Evolutionary conservation across 37 sponge, comb jelly and placozoan genomes (phyloP).

Genomic region (Bolinopsis microptera): DNA sequence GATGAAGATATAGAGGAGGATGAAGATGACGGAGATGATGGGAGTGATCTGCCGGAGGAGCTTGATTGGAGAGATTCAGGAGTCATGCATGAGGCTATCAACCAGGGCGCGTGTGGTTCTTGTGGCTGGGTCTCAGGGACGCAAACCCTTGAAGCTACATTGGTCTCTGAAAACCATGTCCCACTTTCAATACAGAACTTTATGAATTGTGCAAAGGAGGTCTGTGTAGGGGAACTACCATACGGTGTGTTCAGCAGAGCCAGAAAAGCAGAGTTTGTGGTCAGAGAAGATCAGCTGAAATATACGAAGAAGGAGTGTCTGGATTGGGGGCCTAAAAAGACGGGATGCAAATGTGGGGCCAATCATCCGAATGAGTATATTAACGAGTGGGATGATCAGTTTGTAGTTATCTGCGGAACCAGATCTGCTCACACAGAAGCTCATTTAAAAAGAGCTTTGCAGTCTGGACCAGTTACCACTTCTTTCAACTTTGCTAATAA

Average conservation of each 20-base stretch:
- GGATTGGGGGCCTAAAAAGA: background rate
- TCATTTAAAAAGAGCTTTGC: background rate
- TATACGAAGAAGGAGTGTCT: constrained; percentile 17
- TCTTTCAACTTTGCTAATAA: background rate
- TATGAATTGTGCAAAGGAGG: background rate
- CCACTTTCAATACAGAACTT: constrained; percentile 48
- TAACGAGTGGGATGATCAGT: constrained; percentile 30
- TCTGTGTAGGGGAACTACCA: background rate
- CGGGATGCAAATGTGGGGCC: background rate
- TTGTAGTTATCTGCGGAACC: background rate
- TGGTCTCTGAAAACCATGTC: constrained; percentile 33
- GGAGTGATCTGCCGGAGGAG: background rate
- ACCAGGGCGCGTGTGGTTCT: constrained; percentile 20
- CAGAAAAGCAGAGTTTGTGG: background rate
- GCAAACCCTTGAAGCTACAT: background rate
- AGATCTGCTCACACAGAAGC: background rate
- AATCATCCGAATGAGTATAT: background rate
- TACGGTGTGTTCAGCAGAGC: too few relatives aligned
- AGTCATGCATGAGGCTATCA: background rate
- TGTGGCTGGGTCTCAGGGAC: constrained; percentile 5
- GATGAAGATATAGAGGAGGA: background rate
- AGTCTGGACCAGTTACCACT: constrained; percentile 22
- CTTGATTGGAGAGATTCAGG: constrained; percentile 10
- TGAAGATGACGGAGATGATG: background rate
- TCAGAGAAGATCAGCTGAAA: background rate